Evolutionary conservation across 2,888 invertebrate genomes (phyloP).

Genomic region (Marronus borbonicus): DNA sequence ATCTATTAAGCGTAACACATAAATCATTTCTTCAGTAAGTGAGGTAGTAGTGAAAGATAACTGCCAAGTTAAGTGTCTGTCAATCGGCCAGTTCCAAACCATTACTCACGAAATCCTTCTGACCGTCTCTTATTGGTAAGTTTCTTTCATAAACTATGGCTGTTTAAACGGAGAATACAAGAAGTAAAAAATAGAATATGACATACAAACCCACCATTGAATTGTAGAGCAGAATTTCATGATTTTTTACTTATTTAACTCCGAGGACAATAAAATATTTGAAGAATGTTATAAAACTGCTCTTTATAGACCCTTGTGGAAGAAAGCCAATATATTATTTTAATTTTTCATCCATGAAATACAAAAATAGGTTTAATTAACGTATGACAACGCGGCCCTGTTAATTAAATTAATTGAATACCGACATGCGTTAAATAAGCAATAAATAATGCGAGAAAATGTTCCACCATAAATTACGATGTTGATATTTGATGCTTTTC

Average conservation of each 20-base stretch:
- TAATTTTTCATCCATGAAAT: background rate
- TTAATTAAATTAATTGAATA: conserved; percentile 56
- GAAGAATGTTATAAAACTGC: conserved; percentile 21
- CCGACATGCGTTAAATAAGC: conserved; percentile 53
- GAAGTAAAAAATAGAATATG: background rate
- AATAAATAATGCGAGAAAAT: conserved; percentile 48
- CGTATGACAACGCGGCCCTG: conserved; percentile 52
- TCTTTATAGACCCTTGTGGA: background rate
- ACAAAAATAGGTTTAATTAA: conserved; percentile 20
- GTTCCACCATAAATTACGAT: conserved; percentile 36
- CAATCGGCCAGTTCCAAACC: conserved; percentile 51
- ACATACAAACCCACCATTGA: background rate
- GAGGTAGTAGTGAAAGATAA: conserved; percentile 53
- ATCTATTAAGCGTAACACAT: conserved; percentile 52
- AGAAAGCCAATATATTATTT: conserved; percentile 9
- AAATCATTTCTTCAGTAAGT: conserved; percentile 53
- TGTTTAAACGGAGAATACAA: background rate
- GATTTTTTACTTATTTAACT: background rate
- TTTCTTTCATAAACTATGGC: conserved; percentile 10
- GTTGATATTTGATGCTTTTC: conserved; percentile 47
- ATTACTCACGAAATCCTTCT: conserved; percentile 49
- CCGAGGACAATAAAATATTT: conserved; percentile 24
- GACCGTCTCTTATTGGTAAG: conserved; percentile 20
- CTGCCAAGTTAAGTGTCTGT: conserved; percentile 53
- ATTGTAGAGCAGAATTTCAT: background rate